Percentiles rank a stretch among this genome's conserved stretches.
These are phyloP conservation scores for Grantiella picta DNA, from an alignment of 2,113 vertebrate species.

Conservation along the genomic window DNA sequence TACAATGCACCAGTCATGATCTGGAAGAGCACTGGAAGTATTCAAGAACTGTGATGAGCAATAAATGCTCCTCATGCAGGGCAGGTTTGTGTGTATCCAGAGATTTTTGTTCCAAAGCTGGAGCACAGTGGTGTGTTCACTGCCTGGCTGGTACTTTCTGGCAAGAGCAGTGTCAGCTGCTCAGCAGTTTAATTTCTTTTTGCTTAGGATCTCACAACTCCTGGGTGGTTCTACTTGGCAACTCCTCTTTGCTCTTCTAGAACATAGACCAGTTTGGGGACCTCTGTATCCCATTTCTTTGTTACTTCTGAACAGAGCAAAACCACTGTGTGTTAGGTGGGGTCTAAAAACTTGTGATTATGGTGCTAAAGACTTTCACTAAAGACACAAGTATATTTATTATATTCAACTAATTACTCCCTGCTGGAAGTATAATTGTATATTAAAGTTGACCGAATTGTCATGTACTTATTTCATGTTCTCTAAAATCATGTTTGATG, in stretches of 20 bases:
- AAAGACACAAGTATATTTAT: not conserved
- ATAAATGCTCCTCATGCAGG: not conserved
- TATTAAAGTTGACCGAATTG: not conserved
- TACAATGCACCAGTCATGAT: not conserved
- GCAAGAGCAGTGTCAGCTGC: not conserved
- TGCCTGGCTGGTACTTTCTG: not conserved
- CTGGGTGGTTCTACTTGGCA: not conserved
- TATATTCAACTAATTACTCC: not conserved
- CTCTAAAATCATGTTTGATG: not conserved
- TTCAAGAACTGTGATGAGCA: not conserved
- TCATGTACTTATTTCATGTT: not conserved
- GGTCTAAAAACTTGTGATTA: not conserved
- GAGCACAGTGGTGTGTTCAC: not conserved
- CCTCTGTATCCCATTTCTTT: not conserved
- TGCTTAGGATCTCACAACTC: not conserved
- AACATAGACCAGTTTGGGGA: not conserved
- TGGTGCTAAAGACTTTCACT: not conserved
- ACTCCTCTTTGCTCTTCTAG: not conserved
- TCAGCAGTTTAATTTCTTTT: not conserved
- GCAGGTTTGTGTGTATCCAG: not conserved
- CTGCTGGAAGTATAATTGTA: not conserved
- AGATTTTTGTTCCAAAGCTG: not conserved
- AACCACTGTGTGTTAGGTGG: not conserved
- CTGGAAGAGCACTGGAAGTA: not conserved
- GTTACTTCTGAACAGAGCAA: not conserved